These are phyloP conservation scores for Ditylenchus weischeri DNA, from an alignment of 2,888 invertebrate species.

Conservation along the genomic window DNA sequence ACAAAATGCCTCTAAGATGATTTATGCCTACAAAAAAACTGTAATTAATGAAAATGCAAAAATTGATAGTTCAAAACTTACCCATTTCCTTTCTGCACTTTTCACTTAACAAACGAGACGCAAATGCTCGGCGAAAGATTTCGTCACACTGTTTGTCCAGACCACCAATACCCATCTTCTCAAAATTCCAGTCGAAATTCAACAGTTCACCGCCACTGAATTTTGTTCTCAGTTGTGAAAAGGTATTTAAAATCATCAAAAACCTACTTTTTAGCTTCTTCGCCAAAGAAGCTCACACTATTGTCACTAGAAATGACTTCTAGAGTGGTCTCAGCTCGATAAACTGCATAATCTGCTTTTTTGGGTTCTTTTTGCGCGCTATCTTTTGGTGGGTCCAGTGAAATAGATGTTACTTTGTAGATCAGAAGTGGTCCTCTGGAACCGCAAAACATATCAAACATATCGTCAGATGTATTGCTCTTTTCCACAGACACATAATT, in stretches of 20 bases:
- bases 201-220: conserved; percentile 68
- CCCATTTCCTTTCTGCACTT: conserved; percentile 93
- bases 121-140: conserved; percentile 95
- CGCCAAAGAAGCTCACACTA: neutral
- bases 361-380: no score
- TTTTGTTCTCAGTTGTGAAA: no score
- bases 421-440: no score
- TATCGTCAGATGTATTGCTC: no score
- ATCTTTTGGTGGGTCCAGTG: no score
- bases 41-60: neutral
- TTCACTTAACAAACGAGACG: conserved; percentile 93
- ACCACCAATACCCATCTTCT: conserved; percentile 98
- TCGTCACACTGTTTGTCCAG: conserved; percentile 94
- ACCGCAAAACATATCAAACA: no score
- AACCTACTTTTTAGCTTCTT: neutral
- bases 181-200: conserved; percentile 98
- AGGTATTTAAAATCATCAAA: neutral
- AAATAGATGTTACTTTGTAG: no score
- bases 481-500: no score
- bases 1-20: conserved; percentile 92
- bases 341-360: no score
- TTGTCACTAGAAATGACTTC: neutral
- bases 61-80: conserved; percentile 46
- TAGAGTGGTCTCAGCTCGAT: no score
- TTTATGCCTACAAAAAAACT: conserved; percentile 73